Conservation (phyloP, 2,113 vertebrate species). For the Mus spicilegus region DNA sequence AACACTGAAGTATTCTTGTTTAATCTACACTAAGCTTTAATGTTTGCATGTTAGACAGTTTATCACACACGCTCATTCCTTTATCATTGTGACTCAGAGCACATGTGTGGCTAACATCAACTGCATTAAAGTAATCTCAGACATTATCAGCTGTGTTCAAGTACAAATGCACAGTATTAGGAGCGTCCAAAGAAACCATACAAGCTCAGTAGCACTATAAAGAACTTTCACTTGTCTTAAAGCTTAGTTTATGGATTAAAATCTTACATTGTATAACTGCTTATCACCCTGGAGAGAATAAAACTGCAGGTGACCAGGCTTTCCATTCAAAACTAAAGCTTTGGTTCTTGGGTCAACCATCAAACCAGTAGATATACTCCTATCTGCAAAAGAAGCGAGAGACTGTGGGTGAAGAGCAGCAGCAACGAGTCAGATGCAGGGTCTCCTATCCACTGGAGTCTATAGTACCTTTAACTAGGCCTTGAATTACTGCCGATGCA, state of each 20-base stretch:
- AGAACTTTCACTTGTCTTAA: background rate
- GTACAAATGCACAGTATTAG: background rate
- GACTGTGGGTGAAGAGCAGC: background rate
- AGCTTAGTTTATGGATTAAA: background rate
- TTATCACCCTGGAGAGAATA: slow-evolving; percentile 95
- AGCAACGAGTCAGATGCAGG: background rate
- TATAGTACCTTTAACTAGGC: slow-evolving; percentile 93
- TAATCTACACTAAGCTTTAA: background rate
- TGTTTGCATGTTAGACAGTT: background rate
- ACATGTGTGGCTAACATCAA: background rate
- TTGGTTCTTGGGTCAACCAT: slow-evolving; percentile 94
- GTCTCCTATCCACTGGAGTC: background rate
- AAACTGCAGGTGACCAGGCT: slow-evolving; percentile 98
- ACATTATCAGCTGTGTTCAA: background rate
- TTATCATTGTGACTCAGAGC: background rate
- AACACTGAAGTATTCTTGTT: background rate
- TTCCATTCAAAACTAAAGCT: slow-evolving; percentile 96
- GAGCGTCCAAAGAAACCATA: background rate
- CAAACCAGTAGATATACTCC: slow-evolving; percentile 89
- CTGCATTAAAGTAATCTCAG: background rate
- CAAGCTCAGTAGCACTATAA: background rate
- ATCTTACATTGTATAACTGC: slow-evolving; percentile 95
- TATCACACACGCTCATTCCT: background rate
- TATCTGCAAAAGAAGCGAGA: slow-evolving; percentile 86
- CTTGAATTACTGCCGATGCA: slow-evolving; percentile 93